Evolutionary conservation across 2,888 invertebrate species (phyloP).

Genomic region (Eupithecia inturbata): DNA sequence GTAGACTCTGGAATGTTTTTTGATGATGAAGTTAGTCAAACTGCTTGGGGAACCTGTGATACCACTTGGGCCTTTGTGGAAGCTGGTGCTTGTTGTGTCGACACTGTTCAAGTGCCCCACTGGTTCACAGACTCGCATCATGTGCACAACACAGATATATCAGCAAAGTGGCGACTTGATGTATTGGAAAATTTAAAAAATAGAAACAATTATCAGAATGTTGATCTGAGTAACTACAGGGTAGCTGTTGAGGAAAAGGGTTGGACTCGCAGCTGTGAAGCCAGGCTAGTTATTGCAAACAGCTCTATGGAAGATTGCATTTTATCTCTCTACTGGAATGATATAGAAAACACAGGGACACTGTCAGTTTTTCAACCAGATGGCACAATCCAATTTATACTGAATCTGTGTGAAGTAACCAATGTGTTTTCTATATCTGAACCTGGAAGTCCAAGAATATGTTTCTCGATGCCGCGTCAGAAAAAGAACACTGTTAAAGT

Average conservation of each 20-base stretch:
- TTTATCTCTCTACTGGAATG: slow-evolving; percentile 92
- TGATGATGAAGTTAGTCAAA: slow-evolving; percentile 89
- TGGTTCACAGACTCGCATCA: slow-evolving; percentile 88
- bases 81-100: slow-evolving; percentile 91
- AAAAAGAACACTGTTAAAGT: slow-evolving; percentile 86
- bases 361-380: slow-evolving; percentile 91
- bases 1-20: slow-evolving; percentile 92
- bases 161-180: slow-evolving; percentile 89
- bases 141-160: slow-evolving; percentile 85
- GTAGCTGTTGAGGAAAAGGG: slow-evolving; percentile 93
- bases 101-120: slow-evolving; percentile 89
- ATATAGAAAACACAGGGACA: slow-evolving; percentile 88
- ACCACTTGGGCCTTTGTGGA: slow-evolving; percentile 92
- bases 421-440: slow-evolving; percentile 91
- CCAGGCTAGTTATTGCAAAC: slow-evolving; percentile 85
- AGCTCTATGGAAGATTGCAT: slow-evolving; percentile 89
- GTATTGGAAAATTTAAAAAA: slow-evolving; percentile 88
- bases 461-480: slow-evolving; percentile 88
- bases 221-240: slow-evolving; percentile 86
- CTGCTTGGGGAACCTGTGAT: slow-evolving; percentile 92
- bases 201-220: slow-evolving; percentile 77
- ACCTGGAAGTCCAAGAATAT: slow-evolving; percentile 90
- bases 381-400: slow-evolving; percentile 89
- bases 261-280: slow-evolving; percentile 93
- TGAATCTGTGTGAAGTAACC: slow-evolving; percentile 90